A percentile compares a stretch with the other conserved stretches of the same genome.
Evolutionary conservation across 2,888 invertebrate species (phyloP).

Genomic region (Lucinisca nassula): DNA sequence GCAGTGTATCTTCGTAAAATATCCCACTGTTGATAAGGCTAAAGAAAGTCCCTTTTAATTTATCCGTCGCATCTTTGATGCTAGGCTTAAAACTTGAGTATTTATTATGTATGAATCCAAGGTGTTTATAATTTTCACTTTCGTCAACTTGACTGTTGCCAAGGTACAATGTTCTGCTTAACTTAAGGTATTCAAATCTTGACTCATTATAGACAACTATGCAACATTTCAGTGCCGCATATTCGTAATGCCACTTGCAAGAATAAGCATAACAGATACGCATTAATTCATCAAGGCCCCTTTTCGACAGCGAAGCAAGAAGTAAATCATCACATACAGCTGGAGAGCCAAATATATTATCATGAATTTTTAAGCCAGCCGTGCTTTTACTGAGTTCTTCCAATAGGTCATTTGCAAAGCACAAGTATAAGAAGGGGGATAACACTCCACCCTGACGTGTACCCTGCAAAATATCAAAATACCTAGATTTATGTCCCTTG

Average conservation of each 20-base stretch:
- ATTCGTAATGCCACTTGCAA: not conserved
- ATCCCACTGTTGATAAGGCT: slow-evolving; percentile 3
- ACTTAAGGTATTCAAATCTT: not conserved
- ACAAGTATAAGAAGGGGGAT: not conserved
- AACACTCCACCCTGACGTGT: not conserved
- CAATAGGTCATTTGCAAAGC: not conserved
- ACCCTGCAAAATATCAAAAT: not conserved
- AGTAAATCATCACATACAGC: not conserved
- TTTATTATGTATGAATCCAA: not conserved
- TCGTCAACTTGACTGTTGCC: not conserved
- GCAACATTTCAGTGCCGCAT: not conserved
- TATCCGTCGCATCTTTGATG: not conserved
- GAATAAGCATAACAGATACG: not conserved
- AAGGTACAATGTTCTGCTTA: not conserved
- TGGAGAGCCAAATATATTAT: not conserved
- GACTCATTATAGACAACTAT: slow-evolving; percentile 5
- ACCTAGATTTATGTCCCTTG: not conserved
- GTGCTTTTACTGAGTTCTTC: not conserved
- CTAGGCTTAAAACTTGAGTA: not conserved
- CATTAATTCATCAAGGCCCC: not conserved
- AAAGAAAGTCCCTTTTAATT: not conserved
- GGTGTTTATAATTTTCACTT: not conserved
- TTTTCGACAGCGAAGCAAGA: not conserved
- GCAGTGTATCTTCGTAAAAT: not conserved
- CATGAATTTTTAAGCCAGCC: not conserved